Base-by-base conservation (phyloP, 1,140 invertebrate genomes). In the Ceratina australensis region DNA sequence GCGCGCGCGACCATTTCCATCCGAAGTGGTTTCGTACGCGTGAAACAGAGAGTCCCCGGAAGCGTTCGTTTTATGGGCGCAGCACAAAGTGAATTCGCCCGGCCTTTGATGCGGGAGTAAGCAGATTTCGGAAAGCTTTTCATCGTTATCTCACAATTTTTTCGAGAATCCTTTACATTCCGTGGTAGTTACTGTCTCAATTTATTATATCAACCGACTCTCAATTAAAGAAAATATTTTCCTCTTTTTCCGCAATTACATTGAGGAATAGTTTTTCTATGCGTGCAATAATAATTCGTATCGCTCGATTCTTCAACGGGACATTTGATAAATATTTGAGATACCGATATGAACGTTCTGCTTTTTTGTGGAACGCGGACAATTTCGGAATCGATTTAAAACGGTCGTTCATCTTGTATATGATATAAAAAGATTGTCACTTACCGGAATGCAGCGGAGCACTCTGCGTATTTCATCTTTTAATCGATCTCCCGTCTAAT, bases 31-130 rank as follows among this genome's bases (percentile, higher is more conserved):
- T 20, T 20, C 7, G 33, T 68, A n/a, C 18, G 7, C n/a, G 50
- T 33, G 66, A 33, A 68, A 68, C 26, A 33, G 15, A 28, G 33
- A 65, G 33, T 42, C 22, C 12, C 50, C 26, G 50, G 13, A 68
- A 56, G 13, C 28, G 49, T 13, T 52, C 65, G 49, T 67, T 67
- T 52, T 50, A 26, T 26, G 24, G 18, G 24, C 18, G 16, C 2
- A 22, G 16, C 2, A 5, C 65, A 54, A 67, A 67, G 22, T n/a
- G 65, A 67, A 67, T 52, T 52, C 50, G 49, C 15, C n/a, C 8
- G 22, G 13, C 12, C n/a, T 54, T 68, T 68, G 50, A 68, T 13
- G 66, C 10, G 5, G 5, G 5, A 12, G 54, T 56, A 68, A 33
- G 26, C 26, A 33, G 13, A 68, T 56, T 54, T 26, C 18, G 24